A percentile compares a stretch with the other conserved stretches of the same genome.
Evolutionary conservation across 2,113 vertebrate species (phyloP).

Genomic region (Ardeotis arabs): DNA sequence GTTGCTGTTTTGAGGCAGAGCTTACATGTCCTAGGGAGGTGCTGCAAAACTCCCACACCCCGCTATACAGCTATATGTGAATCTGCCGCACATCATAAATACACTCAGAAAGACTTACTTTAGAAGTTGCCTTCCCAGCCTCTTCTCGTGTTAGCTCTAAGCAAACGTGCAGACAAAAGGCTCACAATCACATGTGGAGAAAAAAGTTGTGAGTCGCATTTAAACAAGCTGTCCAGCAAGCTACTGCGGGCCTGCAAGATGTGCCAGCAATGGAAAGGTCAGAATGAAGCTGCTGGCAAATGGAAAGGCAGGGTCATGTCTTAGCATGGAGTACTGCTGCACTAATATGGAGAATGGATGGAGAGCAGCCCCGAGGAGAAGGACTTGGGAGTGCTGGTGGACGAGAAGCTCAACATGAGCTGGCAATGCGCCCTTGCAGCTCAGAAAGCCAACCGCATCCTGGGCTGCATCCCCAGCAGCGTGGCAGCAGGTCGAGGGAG

Average conservation of each 20-base stretch:
- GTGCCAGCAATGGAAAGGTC: slow-evolving; percentile 51
- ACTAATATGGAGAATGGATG: not conserved
- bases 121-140: not conserved
- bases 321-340: not conserved
- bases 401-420: no score
- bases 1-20: not conserved
- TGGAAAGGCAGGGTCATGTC: not conserved
- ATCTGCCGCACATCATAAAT: not conserved
- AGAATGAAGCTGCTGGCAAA: slow-evolving; percentile 4
- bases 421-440: no score
- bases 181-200: not conserved
- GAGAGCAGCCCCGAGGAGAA: no score
- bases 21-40: not conserved
- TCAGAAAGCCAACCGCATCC: no score
- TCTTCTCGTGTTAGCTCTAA: slow-evolving; percentile 8
- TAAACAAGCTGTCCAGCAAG: not conserved
- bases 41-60: not conserved
- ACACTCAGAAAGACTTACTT: not conserved
- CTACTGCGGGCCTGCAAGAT: not conserved
- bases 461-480: no score
- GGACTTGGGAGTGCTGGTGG: no score
- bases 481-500: no score
- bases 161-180: slow-evolving; percentile 7
- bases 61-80: not conserved
- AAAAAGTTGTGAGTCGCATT: not conserved